Evolutionary conservation across 92 coral and sea anemone species (phyloP), one percentile per base, ranked within the genome.

Genomic region (Porites evermanni): DNA sequence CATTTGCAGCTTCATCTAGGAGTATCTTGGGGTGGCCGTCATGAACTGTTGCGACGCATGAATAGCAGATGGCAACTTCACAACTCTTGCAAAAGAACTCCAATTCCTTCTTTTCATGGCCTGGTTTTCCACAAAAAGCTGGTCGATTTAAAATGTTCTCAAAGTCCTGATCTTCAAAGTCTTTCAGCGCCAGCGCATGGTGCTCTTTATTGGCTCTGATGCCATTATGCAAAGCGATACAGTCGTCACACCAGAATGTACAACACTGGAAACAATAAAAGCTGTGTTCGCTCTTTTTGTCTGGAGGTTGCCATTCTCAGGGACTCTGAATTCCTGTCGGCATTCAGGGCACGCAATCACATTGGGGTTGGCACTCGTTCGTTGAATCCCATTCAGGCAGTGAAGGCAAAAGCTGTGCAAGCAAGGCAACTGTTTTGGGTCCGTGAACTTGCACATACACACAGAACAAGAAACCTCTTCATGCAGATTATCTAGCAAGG

Each of bases 231-330:
- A 54, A 7, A 54, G 10, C 13, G 59, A 54, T 54, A 54, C 11
- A 54, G 3, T 29, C 69, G 12, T 18, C 9, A 38, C 82, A 78
- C 82, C 82, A 78, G n/a, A 78, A 78, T 1, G 59, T 0, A 74
- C 79, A 10, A 56, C 86, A 82, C 1, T 71, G 65, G 61, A 80
- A 80, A 63, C 84, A 80, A 64, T 80, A 80, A 16, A 53, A 50
- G 9, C 54, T 21, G 44, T 80, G 63, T 16, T 17, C 38, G 5
- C 74, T 70, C 67, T 16, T 80, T 23, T 70, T 56, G 60, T 44
- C 2, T 10, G 2, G 2, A 54, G 59, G 59, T 54, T 8, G 6
- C 60, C 60, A 56, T 10, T 56, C 14, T 13, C 60, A 56, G 60
- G 60, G 60, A 56, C 60, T 56, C 60, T 56, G 60, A 56, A 56